Evolutionary conservation across 2,888 invertebrate species (phyloP).

Genomic region (Operophtera brumata): DNA sequence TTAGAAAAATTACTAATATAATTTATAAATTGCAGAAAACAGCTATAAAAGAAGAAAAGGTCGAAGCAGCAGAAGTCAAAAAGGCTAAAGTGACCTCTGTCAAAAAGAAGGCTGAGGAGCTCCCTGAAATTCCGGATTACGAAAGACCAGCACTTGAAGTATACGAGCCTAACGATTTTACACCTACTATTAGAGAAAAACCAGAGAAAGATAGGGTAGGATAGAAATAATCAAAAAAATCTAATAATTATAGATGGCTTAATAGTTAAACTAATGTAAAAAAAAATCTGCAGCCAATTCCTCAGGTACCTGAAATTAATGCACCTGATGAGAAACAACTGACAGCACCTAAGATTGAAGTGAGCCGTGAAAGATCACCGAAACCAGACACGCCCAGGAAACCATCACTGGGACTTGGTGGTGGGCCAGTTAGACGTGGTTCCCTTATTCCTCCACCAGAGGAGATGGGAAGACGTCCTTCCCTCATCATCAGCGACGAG

Average conservation of each 20-base stretch:
- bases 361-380: slow-evolving; percentile 89
- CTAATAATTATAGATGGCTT: neutral
- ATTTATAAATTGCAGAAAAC: slow-evolving; percentile 58
- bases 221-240: neutral
- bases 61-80: slow-evolving; percentile 71
- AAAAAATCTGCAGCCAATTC: slow-evolving; percentile 45
- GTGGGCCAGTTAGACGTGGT: slow-evolving; percentile 82
- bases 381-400: slow-evolving; percentile 84
- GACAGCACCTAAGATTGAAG: slow-evolving; percentile 92
- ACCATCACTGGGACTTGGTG: slow-evolving; percentile 85
- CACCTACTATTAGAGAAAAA: slow-evolving; percentile 73
- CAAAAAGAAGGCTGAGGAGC: slow-evolving; percentile 79
- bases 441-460: slow-evolving; percentile 95
- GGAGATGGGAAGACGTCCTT: slow-evolving; percentile 91
- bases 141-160: slow-evolving; percentile 87
- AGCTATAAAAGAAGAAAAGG: slow-evolving; percentile 69
- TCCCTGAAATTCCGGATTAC: slow-evolving; percentile 86
- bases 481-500: slow-evolving; percentile 96
- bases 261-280: neutral
- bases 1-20: neutral
- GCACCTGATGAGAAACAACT: slow-evolving; percentile 78
- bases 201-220: slow-evolving; percentile 65
- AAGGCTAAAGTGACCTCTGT: slow-evolving; percentile 72
- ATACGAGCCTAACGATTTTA: slow-evolving; percentile 81
- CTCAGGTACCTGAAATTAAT: slow-evolving; percentile 85